These are phyloP conservation scores for Lydus trimaculatus DNA, from an alignment of 2,888 invertebrate species.

Conservation along the genomic window DNA sequence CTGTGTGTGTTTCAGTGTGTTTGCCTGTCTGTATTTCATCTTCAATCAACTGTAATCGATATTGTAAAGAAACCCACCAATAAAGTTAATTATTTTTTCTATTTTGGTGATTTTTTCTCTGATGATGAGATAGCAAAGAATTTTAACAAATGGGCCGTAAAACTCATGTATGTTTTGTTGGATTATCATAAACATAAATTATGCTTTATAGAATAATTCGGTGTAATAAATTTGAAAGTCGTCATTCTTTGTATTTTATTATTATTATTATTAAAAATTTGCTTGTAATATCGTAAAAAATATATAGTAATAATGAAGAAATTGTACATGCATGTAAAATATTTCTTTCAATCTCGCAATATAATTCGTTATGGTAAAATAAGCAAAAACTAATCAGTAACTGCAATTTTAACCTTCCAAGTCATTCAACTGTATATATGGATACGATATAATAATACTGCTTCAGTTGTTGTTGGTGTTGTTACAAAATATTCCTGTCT, in stretches of 20 bases:
- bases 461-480: no score
- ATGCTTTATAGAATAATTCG: not conserved
- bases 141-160: not conserved
- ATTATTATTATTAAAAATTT: not conserved
- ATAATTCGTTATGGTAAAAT: slow-evolving; percentile 1
- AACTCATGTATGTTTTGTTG: not conserved
- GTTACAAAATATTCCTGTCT: not conserved
- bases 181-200: not conserved
- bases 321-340: not conserved
- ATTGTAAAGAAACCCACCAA: not conserved
- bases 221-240: not conserved
- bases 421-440: slow-evolving; percentile 8
- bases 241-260: not conserved
- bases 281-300: not conserved
- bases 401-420: slow-evolving; percentile 2
- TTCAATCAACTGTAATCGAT: not conserved
- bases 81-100: not conserved
- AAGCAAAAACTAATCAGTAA: slow-evolving; percentile 6
- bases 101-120: no score
- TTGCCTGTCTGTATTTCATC: no score
- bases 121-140: no score
- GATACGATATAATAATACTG: not conserved
- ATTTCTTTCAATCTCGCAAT: not conserved
- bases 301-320: no score
- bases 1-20: no score